Conservation (phyloP, 2,888 invertebrate genomes). For the Eurois occulta region DNA sequence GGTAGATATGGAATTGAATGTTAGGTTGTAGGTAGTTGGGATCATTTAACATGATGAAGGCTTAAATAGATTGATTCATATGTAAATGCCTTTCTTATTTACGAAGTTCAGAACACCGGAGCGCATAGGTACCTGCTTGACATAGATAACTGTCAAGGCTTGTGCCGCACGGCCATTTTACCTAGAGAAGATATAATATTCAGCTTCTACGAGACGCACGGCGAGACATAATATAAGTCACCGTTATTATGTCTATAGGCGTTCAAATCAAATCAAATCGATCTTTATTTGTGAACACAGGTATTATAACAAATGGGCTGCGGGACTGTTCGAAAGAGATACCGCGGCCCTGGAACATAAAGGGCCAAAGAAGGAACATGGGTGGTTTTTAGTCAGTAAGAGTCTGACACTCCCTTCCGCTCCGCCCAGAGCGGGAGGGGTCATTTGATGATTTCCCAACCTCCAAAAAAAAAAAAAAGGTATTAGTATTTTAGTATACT, state of each 20-base stretch:
- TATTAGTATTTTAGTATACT: no score
- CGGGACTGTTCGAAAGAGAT: no score
- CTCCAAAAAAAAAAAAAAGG: no score
- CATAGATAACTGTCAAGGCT: constrained; percentile 28
- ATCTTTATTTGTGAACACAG: no score
- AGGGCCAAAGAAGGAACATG: no score
- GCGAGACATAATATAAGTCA: background rate
- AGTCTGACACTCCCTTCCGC: no score
- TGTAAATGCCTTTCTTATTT: constrained; percentile 33
- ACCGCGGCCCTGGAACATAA: no score
- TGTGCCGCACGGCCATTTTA: background rate
- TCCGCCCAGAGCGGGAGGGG: no score
- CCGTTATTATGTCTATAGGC: background rate
- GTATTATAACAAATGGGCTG: no score
- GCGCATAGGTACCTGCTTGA: constrained; percentile 20
- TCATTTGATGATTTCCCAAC: no score
- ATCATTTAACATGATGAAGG: background rate
- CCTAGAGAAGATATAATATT: constrained; percentile 2
- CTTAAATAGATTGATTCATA: constrained; percentile 12
- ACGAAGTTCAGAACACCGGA: constrained; percentile 12
- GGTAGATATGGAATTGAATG: background rate
- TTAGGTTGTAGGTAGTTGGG: background rate
- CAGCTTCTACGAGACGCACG: background rate
- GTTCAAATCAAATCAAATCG: no score
- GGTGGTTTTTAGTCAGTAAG: no score